Percentiles rank a stretch among this genome's conserved stretches.
Evolutionary conservation across 2,888 invertebrate species (phyloP).

Genomic region (Diarsia rubi): DNA sequence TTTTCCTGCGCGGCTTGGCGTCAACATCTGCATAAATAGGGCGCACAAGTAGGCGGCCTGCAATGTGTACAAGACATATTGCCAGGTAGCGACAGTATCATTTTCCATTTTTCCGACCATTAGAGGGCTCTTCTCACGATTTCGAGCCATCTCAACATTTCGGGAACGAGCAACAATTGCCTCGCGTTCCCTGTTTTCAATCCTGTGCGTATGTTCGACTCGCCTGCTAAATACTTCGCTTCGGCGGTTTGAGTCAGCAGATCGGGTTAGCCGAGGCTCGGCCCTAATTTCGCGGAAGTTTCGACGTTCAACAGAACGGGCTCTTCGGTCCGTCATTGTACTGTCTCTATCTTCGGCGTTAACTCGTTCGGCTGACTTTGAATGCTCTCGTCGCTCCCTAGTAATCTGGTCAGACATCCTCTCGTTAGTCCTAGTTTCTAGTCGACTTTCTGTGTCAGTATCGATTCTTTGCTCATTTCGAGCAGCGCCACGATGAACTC

Average conservation of each 20-base stretch:
- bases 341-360: slow-evolving; percentile 23
- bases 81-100: slow-evolving; percentile 73
- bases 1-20: slow-evolving; percentile 67
- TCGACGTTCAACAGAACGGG: slow-evolving; percentile 30
- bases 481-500: neutral
- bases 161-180: slow-evolving; percentile 53
- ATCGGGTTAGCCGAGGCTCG: slow-evolving; percentile 28
- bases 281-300: slow-evolving; percentile 40
- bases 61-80: slow-evolving; percentile 80
- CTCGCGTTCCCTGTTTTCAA: slow-evolving; percentile 54
- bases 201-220: slow-evolving; percentile 31
- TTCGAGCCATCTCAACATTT: slow-evolving; percentile 48
- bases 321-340: slow-evolving; percentile 33
- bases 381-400: slow-evolving; percentile 28
- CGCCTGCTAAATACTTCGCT: slow-evolving; percentile 29
- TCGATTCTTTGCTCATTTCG: slow-evolving; percentile 23
- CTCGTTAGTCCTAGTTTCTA: slow-evolving; percentile 32
- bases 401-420: slow-evolving; percentile 28
- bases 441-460: slow-evolving; percentile 15
- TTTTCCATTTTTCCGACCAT: slow-evolving; percentile 31
- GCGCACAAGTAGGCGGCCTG: slow-evolving; percentile 82
- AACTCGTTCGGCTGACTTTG: slow-evolving; percentile 36
- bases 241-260: slow-evolving; percentile 28
- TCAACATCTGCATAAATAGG: slow-evolving; percentile 75
- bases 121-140: slow-evolving; percentile 42